Evolutionary conservation across 2,113 vertebrate genomes (phyloP).

Genomic region (Ivindomyrus marchei): DNA sequence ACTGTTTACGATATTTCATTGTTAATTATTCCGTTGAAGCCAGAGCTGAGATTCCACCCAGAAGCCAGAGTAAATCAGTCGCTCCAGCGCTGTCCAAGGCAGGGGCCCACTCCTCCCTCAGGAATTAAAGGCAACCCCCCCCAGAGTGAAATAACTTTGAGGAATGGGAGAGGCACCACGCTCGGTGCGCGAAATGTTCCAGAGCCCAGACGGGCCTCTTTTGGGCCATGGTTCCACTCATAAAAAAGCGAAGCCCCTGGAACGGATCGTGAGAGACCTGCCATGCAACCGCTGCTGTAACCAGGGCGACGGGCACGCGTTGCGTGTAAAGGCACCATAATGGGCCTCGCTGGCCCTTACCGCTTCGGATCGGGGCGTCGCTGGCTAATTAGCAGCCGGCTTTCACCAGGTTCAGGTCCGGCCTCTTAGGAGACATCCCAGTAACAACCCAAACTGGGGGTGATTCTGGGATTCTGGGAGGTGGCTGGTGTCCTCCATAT

Average conservation of each 20-base stretch:
- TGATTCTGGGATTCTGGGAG: neutral
- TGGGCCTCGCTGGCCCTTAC: neutral
- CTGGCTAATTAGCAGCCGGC: neutral
- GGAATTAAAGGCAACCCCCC: slow-evolving; percentile 27
- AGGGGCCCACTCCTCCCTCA: slow-evolving; percentile 37
- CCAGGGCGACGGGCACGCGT: neutral
- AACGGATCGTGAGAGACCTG: neutral
- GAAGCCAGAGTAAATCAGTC: slow-evolving; percentile 39
- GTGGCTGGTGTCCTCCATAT: neutral
- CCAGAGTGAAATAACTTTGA: neutral
- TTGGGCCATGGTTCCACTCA: neutral
- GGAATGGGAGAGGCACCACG: neutral
- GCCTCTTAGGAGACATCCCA: neutral
- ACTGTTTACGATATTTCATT: slow-evolving; percentile 57
- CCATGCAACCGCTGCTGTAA: neutral
- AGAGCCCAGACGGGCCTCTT: neutral
- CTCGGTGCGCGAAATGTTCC: neutral
- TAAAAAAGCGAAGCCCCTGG: neutral
- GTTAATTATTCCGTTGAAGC: slow-evolving; percentile 48
- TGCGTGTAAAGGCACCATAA: neutral
- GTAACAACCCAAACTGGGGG: neutral
- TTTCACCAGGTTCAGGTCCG: neutral
- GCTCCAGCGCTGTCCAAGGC: slow-evolving; percentile 32
- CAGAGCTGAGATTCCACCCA: slow-evolving; percentile 44
- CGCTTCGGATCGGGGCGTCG: neutral